Evolutionary conservation across 1,140 invertebrate species (phyloP), one percentile per base, ranked within the genome.

Genomic region (Onthophagus taurus): DNA sequence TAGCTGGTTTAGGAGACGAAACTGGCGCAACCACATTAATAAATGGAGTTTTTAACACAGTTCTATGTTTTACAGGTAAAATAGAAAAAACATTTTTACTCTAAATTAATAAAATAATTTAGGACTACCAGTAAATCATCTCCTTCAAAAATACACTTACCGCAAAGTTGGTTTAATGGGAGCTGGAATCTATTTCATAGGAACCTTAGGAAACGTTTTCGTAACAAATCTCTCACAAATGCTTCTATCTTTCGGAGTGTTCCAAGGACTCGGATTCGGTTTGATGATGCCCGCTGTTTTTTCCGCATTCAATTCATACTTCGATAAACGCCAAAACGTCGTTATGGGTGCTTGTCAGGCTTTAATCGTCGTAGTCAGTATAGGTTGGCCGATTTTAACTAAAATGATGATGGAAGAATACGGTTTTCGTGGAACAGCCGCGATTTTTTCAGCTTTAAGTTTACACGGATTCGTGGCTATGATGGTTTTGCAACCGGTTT

Each of bases 381-480:
- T 80, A 58, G 61, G 70, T 47, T 73, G 71, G 55, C 76, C 76
- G 1, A 65, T 74, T 20, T 37, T 73, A 0, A 60, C 74, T 36
- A 70, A 70, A 50, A 56, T 62, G 29, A 61, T 72, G 24, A 55
- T 79, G 49, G 53, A 65, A 2, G 48, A 60, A 19, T 80, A 75
- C 44, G 77, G 76, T n/a, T 80, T 75, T 18, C 49, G 54, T 20
- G 51, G 51, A n/a, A 78, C 78, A 0, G 61, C 81, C 42, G 62
- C 77, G 0, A 63, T 85, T 8, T 55, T 84, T 0, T 68, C 76
- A 4, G 78, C 68, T 11, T 61, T 85, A 20, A 74, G 75, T 30
- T 61, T 77, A 0, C 72, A 85, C 51, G 69, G 71, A 0, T 53
- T 84, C 4, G 62, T 77, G n/a, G 81, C 75, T 5, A 72, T 78